Conservation (phyloP, 1,140 invertebrate genomes). For the Aradophagus sp. region DNA sequence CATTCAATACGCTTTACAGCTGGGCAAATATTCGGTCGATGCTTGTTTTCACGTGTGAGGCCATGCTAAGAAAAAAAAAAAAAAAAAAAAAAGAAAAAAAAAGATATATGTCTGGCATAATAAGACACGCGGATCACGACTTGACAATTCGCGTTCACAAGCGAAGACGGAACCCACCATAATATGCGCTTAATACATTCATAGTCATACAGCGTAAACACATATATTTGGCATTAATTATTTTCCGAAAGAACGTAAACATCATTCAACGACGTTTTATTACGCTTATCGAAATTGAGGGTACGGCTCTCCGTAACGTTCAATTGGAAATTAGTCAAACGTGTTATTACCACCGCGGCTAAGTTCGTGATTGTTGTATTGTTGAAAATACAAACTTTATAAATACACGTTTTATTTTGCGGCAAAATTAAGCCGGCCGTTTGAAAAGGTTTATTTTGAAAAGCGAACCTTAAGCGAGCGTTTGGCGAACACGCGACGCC, state of each 20-base stretch:
- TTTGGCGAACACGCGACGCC: too few relatives aligned
- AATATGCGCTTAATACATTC: too few relatives aligned
- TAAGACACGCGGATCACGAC: constrained; percentile 14
- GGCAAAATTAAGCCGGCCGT: constrained; percentile 2
- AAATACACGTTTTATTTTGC: constrained; percentile 10
- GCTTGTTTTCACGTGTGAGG: constrained; percentile 10
- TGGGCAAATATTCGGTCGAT: constrained; percentile 28
- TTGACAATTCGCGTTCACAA: constrained; percentile 14
- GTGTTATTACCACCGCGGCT: constrained; percentile 5
- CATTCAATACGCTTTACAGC: constrained; percentile 16
- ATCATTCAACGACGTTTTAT: constrained; percentile 13
- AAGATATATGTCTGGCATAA: constrained; percentile 12
- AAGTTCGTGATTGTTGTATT: neutral
- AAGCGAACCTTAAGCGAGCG: too few relatives aligned
- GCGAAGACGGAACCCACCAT: too few relatives aligned
- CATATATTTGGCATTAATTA: too few relatives aligned
- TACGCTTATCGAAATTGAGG: neutral
- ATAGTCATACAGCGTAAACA: too few relatives aligned
- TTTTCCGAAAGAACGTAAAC: constrained; percentile 3
- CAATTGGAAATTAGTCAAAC: constrained; percentile 24
- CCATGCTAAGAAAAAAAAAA: constrained; percentile 5
- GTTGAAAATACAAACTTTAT: constrained; percentile 10
- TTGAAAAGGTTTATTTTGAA: constrained; percentile 5
- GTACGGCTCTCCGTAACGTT: too few relatives aligned
- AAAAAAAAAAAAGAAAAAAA: too few relatives aligned